Percentiles rank a stretch among this genome's conserved stretches.
These are phyloP conservation scores for Onychorhynchus coronatus DNA, from an alignment of 2,113 vertebrate genomes.

Conservation along the genomic window DNA sequence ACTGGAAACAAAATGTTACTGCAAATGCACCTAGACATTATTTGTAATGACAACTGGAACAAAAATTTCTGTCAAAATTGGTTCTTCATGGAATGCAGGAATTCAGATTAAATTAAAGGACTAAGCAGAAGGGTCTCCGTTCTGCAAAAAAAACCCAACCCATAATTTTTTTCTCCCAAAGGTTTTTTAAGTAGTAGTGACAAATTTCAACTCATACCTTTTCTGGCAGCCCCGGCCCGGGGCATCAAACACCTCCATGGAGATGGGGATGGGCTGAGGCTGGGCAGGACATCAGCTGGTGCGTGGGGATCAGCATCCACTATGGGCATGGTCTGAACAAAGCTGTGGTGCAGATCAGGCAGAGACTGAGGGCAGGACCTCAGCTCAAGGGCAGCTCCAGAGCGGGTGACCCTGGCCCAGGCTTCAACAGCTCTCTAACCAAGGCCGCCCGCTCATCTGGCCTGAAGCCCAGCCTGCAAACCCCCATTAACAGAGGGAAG, in stretches of 20 bases:
- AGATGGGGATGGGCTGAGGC: background rate
- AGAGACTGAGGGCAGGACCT: background rate
- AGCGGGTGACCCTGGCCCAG: background rate
- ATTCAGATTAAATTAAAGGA: background rate
- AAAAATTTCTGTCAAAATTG: background rate
- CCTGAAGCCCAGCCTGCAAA: background rate
- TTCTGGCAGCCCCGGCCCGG: background rate
- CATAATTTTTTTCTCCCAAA: background rate
- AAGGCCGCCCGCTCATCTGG: background rate
- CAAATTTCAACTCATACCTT: background rate
- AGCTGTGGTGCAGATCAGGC: background rate
- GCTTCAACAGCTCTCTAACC: background rate
- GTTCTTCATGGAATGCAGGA: background rate
- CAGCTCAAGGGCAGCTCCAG: background rate
- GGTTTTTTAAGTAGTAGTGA: background rate
- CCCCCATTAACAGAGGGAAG: background rate
- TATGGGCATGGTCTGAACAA: background rate
- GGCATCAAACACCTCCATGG: background rate
- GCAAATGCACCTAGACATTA: background rate
- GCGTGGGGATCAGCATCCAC: background rate
- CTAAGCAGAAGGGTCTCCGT: background rate
- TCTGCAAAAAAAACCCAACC: background rate
- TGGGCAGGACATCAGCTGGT: rapidly evolving
- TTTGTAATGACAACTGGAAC: background rate
- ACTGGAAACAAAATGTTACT: background rate